These are phyloP conservation scores for Pollenia labialis DNA, from an alignment of 2,888 invertebrate genomes.

Conservation along the genomic window DNA sequence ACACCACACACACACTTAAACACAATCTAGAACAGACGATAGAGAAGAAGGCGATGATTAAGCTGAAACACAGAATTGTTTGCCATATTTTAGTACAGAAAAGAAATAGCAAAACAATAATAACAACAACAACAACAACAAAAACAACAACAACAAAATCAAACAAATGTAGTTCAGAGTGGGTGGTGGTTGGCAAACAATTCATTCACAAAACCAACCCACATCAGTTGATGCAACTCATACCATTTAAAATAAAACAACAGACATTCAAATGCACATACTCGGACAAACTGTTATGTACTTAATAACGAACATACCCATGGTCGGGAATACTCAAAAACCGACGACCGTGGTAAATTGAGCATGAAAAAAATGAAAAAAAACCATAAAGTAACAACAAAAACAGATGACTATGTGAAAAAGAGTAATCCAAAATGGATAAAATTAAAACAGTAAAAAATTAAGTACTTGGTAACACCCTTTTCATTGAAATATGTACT, in stretches of 20 bases:
- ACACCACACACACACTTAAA: background rate
- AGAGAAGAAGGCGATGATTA: background rate
- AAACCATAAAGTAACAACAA: background rate
- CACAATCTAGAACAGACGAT: background rate
- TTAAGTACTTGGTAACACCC: no score
- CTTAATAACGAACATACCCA: background rate
- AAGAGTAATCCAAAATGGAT: background rate
- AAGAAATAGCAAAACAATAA: background rate
- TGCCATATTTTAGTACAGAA: constrained; percentile 16
- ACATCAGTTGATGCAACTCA: constrained; percentile 49
- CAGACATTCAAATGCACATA: background rate
- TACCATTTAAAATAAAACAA: background rate
- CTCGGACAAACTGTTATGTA: background rate
- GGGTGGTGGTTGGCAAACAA: background rate
- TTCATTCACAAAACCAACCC: background rate
- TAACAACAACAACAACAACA: background rate
- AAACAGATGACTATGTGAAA: background rate
- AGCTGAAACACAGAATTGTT: constrained; percentile 20
- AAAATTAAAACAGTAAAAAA: background rate
- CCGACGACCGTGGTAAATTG: constrained; percentile 10
- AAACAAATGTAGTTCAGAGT: constrained; percentile 19
- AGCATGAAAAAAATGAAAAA: background rate
- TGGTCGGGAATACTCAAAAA: background rate
- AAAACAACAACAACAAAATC: no score
- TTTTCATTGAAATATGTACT: background rate